Evolutionary conservation across 2,797 vertebrate genomes (phyloP).

Genomic region (Danio albolineatus): DNA sequence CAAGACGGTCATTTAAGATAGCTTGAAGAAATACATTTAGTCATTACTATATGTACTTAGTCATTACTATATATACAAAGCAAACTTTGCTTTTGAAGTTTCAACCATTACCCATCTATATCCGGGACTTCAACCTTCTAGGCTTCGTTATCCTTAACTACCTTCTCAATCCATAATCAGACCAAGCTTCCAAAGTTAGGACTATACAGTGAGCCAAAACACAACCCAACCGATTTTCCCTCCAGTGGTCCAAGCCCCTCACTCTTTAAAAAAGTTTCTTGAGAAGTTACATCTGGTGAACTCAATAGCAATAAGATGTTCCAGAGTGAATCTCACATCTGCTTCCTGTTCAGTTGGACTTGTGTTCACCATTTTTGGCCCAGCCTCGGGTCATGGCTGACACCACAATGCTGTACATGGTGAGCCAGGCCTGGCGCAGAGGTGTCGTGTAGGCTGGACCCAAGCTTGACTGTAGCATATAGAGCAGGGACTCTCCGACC

Average conservation of each 20-base stretch:
- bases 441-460: conserved; percentile 87
- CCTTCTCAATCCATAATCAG: conserved; percentile 26
- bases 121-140: conserved; percentile 39
- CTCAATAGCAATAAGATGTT: neutral
- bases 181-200: conserved; percentile 45
- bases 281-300: conserved; percentile 26
- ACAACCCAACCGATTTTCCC: conserved; percentile 15
- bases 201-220: conserved; percentile 39
- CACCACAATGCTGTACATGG: conserved; percentile 88
- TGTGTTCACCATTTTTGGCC: conserved; percentile 81
- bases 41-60: conserved; percentile 63
- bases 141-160: conserved; percentile 34
- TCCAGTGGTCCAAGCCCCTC: neutral
- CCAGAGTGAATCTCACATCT: conserved; percentile 32
- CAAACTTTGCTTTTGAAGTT: conserved; percentile 51
- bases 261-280: conserved; percentile 7
- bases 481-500: conserved; percentile 91
- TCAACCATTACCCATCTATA: conserved; percentile 46
- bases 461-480: conserved; percentile 92
- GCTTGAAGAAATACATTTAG: conserved; percentile 74
- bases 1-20: conserved; percentile 75
- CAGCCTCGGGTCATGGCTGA: conserved; percentile 89
- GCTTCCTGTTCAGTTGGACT: conserved; percentile 76
- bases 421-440: conserved; percentile 88
- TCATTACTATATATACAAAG: conserved; percentile 75